Evolutionary conservation across 2,113 vertebrate genomes (phyloP).

Genomic region (Xenopus tropicalis): DNA sequence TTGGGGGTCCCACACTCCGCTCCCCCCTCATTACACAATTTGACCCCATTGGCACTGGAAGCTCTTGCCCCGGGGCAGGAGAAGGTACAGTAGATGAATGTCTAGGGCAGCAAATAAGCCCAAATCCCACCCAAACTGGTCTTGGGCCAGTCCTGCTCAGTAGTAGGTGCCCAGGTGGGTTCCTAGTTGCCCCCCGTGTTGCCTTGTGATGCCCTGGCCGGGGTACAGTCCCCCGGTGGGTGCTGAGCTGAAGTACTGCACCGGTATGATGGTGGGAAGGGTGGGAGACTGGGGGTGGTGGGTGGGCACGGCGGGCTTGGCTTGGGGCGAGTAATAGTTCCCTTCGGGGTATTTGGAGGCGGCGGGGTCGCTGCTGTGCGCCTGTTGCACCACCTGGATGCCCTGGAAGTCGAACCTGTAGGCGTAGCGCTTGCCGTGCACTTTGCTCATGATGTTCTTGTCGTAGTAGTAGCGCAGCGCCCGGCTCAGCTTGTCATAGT

Average conservation of each 20-base stretch:
- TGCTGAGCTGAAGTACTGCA: conserved; percentile 15
- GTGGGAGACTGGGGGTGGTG: conserved; percentile 14
- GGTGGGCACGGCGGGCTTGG: conserved; percentile 13
- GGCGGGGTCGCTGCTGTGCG: conserved; percentile 51
- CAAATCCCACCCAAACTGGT: too few relatives aligned
- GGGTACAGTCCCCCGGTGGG: conserved; percentile 16
- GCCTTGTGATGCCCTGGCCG: conserved; percentile 12
- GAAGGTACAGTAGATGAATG: too few relatives aligned
- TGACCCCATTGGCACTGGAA: too few relatives aligned
- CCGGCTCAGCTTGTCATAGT: conserved; percentile 73
- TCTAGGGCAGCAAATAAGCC: too few relatives aligned
- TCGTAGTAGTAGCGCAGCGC: conserved; percentile 72
- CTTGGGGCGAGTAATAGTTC: conserved; percentile 9
- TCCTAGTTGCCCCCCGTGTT: conserved; percentile 25
- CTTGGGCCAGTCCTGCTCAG: neutral
- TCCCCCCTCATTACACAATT: too few relatives aligned
- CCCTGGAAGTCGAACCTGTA: conserved; percentile 74
- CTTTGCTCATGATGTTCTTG: conserved; percentile 79
- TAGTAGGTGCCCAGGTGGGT: conserved; percentile 9
- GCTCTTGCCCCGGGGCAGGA: too few relatives aligned
- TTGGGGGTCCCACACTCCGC: too few relatives aligned
- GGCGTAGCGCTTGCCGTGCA: conserved; percentile 73
- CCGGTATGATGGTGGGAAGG: conserved; percentile 15
- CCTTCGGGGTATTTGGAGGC: conserved; percentile 61
- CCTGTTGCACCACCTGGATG: conserved; percentile 68